Conservation (phyloP, 2,113 vertebrate species). For the Pelecanus crispus region DNA sequence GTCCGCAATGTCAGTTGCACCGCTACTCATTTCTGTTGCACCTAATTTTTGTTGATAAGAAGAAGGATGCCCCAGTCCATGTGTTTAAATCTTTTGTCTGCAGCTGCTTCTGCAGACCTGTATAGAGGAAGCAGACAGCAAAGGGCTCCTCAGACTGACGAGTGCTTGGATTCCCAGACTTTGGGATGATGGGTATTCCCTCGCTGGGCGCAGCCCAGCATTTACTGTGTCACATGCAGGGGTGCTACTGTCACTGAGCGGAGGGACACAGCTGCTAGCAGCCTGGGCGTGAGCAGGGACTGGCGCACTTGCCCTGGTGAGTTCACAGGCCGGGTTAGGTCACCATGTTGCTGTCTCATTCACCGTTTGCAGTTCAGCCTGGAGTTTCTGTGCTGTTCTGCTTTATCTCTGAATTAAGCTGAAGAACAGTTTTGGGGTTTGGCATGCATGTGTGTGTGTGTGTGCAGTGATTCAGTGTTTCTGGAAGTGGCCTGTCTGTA, state of each 20-base stretch:
- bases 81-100: neutral
- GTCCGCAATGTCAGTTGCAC: neutral
- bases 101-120: neutral
- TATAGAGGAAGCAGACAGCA: neutral
- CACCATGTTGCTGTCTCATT: neutral
- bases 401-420: neutral
- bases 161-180: neutral
- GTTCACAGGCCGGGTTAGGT: accelerated
- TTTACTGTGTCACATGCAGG: no score
- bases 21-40: accelerated
- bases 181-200: neutral
- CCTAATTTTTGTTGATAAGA: neutral
- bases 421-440: neutral
- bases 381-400: neutral
- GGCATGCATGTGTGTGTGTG: accelerated
- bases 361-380: neutral
- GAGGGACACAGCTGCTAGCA: neutral
- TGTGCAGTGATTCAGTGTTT: neutral
- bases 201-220: neutral
- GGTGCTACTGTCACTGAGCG: neutral
- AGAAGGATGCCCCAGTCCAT: neutral
- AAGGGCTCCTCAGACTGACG: neutral
- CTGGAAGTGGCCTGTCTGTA: neutral
- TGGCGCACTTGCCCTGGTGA: no score
- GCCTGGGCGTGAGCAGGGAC: neutral